Conservation (phyloP, 1,140 invertebrate genomes). For the Heliconius congener region DNA sequence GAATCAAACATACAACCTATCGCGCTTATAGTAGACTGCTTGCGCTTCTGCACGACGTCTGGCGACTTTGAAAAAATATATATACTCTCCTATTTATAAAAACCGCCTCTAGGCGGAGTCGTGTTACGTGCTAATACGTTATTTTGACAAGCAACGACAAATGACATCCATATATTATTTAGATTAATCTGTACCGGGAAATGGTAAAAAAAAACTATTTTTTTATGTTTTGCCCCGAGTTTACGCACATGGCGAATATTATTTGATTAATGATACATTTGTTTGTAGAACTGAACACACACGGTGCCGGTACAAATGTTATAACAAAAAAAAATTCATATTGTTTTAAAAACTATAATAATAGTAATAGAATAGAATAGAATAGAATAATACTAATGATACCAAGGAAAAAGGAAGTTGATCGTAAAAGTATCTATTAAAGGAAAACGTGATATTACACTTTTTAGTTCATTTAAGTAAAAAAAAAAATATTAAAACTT, state of each 20-base stretch:
- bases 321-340: neutral
- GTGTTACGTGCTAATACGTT: conserved; percentile 45
- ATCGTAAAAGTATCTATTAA: no score
- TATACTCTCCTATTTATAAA: neutral
- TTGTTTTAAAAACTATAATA: neutral
- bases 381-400: no score
- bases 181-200: conserved; percentile 45
- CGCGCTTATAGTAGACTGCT: no score
- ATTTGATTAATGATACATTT: conserved; percentile 42
- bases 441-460: no score
- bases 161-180: conserved; percentile 42
- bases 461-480: no score
- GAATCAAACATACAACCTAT: no score
- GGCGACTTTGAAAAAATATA: neutral
- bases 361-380: neutral
- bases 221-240: conserved; percentile 35
- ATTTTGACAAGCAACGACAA: conserved; percentile 49
- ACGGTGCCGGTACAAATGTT: neutral
- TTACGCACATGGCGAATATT: conserved; percentile 41
- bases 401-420: no score
- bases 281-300: conserved; percentile 27
- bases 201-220: conserved; percentile 35
- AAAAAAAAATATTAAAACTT: no score
- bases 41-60: no score
- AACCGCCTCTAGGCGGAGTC: conserved; percentile 37